Percentiles rank a stretch among this genome's conserved stretches.
These are phyloP conservation scores for Dryobota labecula DNA, from an alignment of 2,888 invertebrate species.

Conservation along the genomic window DNA sequence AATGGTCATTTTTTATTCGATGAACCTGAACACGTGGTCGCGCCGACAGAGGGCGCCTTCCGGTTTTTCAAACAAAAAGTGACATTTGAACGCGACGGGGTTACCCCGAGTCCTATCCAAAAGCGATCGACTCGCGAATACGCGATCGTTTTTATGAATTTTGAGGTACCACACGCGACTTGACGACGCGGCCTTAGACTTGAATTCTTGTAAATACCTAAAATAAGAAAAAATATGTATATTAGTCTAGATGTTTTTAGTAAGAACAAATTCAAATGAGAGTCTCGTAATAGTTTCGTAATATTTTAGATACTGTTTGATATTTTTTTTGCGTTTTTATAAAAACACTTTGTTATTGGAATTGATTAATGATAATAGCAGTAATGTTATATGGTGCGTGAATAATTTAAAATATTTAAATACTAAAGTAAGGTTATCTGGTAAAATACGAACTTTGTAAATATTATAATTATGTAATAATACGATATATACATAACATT, in stretches of 20 bases:
- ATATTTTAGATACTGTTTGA: neutral
- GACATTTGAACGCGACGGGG: neutral
- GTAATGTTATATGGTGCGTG: constrained; percentile 29
- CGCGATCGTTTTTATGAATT: too few relatives aligned
- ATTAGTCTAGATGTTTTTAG: constrained; percentile 13
- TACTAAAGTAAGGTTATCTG: constrained; percentile 1
- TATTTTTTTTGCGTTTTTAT: constrained; percentile 5
- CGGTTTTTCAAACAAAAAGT: neutral
- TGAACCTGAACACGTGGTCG: neutral
- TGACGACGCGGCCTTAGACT: neutral
- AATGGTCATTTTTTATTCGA: neutral
- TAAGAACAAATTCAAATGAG: constrained; percentile 12
- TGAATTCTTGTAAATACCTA: constrained; percentile 33
- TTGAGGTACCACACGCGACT: too few relatives aligned
- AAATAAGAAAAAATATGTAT: neutral
- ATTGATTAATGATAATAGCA: constrained; percentile 30
- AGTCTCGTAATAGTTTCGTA: constrained; percentile 18
- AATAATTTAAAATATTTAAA: constrained; percentile 15
- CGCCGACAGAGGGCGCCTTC: neutral
- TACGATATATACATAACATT: constrained; percentile 8
- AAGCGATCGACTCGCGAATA: neutral
- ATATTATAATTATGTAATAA: constrained; percentile 27
- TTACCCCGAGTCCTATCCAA: neutral
- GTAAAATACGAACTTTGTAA: constrained; percentile 27
- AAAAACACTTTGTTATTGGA: constrained; percentile 36